These are phyloP conservation scores for Heteronetta atricapilla DNA, from an alignment of 2,113 vertebrate genomes.

Conservation along the genomic window DNA sequence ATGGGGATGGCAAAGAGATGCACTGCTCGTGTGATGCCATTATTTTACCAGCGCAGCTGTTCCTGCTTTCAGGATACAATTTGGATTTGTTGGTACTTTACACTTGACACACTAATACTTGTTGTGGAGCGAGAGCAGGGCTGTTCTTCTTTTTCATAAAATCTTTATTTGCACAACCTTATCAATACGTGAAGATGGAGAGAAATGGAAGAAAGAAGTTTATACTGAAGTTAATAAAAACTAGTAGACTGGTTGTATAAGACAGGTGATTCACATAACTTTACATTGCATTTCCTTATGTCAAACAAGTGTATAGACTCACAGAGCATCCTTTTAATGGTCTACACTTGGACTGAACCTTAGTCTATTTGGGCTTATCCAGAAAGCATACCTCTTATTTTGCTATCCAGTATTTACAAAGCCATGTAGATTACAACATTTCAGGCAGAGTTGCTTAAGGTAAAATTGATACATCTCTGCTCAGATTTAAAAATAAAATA, in stretches of 20 bases:
- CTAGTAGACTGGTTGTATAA: not conserved
- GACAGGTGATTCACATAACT: not conserved
- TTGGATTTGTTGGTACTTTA: not conserved
- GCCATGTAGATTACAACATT: not conserved
- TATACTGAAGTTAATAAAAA: not conserved
- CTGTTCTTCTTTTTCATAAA: not conserved
- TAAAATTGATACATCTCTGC: not conserved
- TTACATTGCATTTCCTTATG: not conserved
- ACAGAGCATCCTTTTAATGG: not conserved
- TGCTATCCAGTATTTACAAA: not conserved
- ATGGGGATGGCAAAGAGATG: not conserved
- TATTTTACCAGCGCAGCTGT: not conserved
- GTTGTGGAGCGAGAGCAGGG: not conserved
- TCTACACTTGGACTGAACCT: not conserved
- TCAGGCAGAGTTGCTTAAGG: not conserved
- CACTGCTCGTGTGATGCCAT: not conserved
- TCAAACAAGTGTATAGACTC: not conserved
- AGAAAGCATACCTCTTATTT: fast-evolving
- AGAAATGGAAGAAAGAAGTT: not conserved
- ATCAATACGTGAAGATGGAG: not conserved
- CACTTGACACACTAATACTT: not conserved
- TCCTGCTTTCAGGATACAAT: not conserved
- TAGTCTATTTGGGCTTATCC: no score
- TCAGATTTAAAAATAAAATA: not conserved
- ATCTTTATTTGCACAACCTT: not conserved